Evolutionary conservation across 2,888 invertebrate species (phyloP).

Genomic region (Nomada lathburiana): DNA sequence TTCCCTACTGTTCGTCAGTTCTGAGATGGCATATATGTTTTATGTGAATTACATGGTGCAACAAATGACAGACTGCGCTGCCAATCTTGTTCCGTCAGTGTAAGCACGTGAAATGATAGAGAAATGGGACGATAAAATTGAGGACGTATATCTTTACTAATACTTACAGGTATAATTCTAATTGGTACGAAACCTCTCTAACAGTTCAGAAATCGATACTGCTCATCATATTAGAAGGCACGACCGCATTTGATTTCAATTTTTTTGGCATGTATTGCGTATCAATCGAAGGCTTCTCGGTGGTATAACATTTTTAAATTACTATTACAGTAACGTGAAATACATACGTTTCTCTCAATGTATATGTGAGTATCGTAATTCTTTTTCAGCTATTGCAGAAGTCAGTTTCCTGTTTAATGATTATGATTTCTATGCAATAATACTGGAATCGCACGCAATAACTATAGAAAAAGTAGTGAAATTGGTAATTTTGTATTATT

Average conservation of each 20-base stretch:
- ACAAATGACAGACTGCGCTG: neutral
- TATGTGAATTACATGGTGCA: constrained; percentile 15
- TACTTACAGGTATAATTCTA: too few relatives aligned
- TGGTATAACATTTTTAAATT: constrained; percentile 26
- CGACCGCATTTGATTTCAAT: constrained; percentile 9
- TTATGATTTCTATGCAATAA: too few relatives aligned
- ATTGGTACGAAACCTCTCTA: neutral
- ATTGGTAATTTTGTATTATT: too few relatives aligned
- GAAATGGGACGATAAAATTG: too few relatives aligned
- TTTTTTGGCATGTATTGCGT: constrained; percentile 15
- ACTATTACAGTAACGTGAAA: neutral
- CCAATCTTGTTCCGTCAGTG: neutral
- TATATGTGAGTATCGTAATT: neutral
- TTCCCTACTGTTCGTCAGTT: neutral
- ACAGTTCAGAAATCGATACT: constrained; percentile 34
- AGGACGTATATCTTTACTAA: too few relatives aligned
- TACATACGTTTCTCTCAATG: neutral
- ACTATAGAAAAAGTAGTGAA: too few relatives aligned
- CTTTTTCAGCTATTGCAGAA: constrained; percentile 35
- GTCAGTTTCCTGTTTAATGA: constrained; percentile 17
- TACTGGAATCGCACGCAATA: too few relatives aligned
- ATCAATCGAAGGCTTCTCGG: constrained; percentile 40
- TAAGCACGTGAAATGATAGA: too few relatives aligned
- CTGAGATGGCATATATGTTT: constrained; percentile 10
- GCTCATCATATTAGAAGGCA: constrained; percentile 35